These are phyloP conservation scores for Phallusia fumigata DNA, from an alignment of 23 tunicate genomes.

Conservation along the genomic window DNA sequence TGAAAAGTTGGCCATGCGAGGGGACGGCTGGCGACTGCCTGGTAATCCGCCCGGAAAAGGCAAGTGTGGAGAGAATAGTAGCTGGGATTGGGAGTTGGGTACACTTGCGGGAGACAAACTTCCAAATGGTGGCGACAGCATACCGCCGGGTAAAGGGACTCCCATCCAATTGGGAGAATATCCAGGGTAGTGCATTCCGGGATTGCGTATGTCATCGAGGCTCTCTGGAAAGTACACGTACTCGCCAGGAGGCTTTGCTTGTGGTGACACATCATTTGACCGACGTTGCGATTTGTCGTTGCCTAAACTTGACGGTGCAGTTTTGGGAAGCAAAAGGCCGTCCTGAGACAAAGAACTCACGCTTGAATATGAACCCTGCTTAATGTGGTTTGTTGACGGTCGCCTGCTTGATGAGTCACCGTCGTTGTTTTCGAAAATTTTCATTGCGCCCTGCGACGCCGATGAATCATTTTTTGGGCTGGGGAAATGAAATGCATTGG, in stretches of 20 bases:
- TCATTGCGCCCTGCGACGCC: background rate
- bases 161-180: background rate
- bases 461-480: background rate
- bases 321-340: background rate
- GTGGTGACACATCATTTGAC: background rate
- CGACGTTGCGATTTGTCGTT: background rate
- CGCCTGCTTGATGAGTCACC: background rate
- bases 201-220: background rate
- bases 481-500: background rate
- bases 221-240: background rate
- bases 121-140: background rate
- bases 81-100: background rate
- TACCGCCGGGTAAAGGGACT: background rate
- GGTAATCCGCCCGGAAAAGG: background rate
- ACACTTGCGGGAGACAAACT: background rate
- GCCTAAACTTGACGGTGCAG: background rate
- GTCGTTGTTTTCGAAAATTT: constrained; percentile 3
- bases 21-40: background rate
- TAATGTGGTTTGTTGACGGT: background rate
- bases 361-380: background rate
- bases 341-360: constrained; percentile 8
- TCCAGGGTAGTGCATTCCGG: background rate
- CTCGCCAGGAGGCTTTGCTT: background rate
- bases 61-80: background rate
- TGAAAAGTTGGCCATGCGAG: background rate